Conservation (phyloP, 2,888 invertebrate genomes). For the Lordiphosa andalusiaca region DNA sequence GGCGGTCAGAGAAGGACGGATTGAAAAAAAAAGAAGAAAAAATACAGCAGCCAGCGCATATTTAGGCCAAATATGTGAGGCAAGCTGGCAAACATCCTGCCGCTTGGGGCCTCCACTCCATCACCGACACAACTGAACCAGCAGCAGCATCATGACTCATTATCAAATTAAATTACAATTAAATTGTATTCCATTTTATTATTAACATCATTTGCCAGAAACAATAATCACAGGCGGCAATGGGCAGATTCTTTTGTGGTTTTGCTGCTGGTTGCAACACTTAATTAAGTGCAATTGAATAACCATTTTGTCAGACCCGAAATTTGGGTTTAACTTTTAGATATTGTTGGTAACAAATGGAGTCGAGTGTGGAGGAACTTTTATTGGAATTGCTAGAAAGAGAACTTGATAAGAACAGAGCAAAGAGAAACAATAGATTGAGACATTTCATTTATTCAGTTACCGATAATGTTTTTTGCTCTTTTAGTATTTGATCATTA, state of each 20-base stretch:
- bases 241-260: conserved; percentile 32
- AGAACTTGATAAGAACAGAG: too few species aligned
- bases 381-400: conserved; percentile 10
- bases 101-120: not conserved
- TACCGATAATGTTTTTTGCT: too few species aligned
- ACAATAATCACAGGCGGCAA: conserved; percentile 46
- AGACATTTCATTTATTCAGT: too few species aligned
- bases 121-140: not conserved
- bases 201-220: conserved; percentile 9
- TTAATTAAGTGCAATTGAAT: conserved; percentile 67
- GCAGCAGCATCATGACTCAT: conserved; percentile 20
- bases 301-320: conserved; percentile 49
- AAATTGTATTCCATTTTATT: conserved; percentile 63
- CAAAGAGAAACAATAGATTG: too few species aligned
- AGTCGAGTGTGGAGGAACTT: conserved; percentile 5
- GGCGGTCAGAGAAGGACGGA: conserved; percentile 8
- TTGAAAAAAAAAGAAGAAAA: not conserved
- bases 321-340: conserved; percentile 12
- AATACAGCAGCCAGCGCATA: conserved; percentile 28
- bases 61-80: conserved; percentile 56
- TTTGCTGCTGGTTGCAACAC: conserved; percentile 48
- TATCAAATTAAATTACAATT: conserved; percentile 65
- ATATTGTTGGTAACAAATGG: not conserved
- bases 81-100: conserved; percentile 16
- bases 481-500: too few species aligned